Evolutionary conservation across 2,888 invertebrate genomes (phyloP).

Genomic region (Spisula subtruncata): DNA sequence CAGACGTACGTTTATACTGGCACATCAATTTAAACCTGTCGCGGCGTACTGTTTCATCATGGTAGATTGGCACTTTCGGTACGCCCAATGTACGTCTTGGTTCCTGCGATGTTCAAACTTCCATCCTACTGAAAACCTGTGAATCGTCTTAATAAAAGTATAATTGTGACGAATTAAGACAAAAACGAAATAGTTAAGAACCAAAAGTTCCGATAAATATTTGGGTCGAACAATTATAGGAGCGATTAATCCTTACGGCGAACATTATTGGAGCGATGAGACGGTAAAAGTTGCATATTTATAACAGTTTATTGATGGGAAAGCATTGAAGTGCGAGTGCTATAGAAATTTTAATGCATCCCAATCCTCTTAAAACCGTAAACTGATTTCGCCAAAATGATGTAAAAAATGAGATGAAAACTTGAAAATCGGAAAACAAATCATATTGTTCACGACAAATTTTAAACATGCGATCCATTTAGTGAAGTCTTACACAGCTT

Average conservation of each 20-base stretch:
- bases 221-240: neutral
- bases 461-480: constrained; percentile 42
- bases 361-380: neutral
- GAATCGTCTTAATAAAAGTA: no score
- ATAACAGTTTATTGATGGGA: constrained; percentile 11
- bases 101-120: no score
- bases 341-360: neutral
- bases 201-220: neutral
- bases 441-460: constrained; percentile 41
- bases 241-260: neutral
- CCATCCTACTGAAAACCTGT: no score
- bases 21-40: no score
- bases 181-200: no score
- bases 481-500: constrained; percentile 25
- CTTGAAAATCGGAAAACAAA: constrained; percentile 25
- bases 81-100: no score
- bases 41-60: no score
- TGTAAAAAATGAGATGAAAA: neutral
- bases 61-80: no score
- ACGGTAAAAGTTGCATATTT: neutral
- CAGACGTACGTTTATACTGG: no score
- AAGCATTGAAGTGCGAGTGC: constrained; percentile 7
- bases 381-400: neutral
- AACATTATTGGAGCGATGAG: neutral
- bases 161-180: no score